These are phyloP conservation scores for Pomatostomus ruficeps DNA, from an alignment of 2,113 vertebrate genomes.

Conservation along the genomic window DNA sequence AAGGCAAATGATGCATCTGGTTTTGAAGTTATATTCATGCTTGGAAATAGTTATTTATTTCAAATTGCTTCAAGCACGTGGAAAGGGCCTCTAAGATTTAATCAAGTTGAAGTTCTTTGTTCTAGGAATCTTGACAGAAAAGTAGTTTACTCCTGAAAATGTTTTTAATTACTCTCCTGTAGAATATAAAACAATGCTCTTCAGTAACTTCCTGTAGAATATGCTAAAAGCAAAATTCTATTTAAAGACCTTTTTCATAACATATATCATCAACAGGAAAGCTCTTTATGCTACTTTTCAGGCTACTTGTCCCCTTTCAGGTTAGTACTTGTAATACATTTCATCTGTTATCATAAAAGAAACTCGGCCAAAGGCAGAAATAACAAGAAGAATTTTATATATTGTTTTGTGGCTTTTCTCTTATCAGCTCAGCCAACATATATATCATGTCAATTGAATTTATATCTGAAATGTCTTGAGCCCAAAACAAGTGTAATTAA, in stretches of 20 bases:
- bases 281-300: neutral
- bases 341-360: neutral
- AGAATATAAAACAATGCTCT: neutral
- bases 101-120: neutral
- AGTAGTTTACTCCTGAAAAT: neutral
- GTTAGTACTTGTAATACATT: neutral
- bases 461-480: neutral
- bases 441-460: neutral
- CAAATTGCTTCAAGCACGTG: neutral
- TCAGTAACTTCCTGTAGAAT: neutral
- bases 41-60: neutral
- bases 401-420: neutral
- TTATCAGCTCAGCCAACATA: neutral
- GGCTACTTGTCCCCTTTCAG: neutral
- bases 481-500: neutral
- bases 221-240: neutral
- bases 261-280: neutral
- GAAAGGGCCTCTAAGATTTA: neutral
- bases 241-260: neutral
- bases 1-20: neutral
- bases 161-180: neutral
- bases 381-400: neutral
- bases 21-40: neutral
- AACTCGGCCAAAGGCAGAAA: neutral
- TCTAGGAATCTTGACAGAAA: neutral